Evolutionary conservation across 2,797 vertebrate genomes (phyloP).

Genomic region (Adrianichthys oophorus): DNA sequence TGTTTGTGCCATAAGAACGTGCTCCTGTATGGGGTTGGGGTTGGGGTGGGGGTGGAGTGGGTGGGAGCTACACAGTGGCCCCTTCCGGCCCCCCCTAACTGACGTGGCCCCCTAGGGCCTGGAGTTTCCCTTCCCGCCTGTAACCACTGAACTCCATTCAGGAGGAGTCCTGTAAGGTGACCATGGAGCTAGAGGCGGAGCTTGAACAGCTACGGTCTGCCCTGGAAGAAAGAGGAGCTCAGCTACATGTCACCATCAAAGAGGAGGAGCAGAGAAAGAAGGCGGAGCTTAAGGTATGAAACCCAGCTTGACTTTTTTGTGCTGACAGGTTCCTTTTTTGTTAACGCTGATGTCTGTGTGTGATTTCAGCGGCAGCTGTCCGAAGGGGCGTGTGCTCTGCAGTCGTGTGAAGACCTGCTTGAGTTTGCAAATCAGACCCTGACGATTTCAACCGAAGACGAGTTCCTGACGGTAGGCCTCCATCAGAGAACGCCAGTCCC

Average conservation of each 20-base stretch:
- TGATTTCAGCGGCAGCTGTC: slow-evolving; percentile 31
- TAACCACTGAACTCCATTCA: slow-evolving; percentile 50
- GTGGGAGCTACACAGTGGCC: too few relatives aligned
- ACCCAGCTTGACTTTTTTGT: neutral
- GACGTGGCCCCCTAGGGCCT: too few relatives aligned
- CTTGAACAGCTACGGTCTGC: slow-evolving; percentile 68
- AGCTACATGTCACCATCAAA: slow-evolving; percentile 34
- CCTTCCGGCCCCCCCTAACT: too few relatives aligned
- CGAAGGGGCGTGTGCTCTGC: slow-evolving; percentile 40
- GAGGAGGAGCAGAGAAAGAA: slow-evolving; percentile 53
- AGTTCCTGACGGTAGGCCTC: slow-evolving; percentile 45
- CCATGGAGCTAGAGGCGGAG: slow-evolving; percentile 88
- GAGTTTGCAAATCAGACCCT: slow-evolving; percentile 47
- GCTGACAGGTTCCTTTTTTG: neutral
- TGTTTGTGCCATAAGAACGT: too few relatives aligned
- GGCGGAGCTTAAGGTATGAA: slow-evolving; percentile 49
- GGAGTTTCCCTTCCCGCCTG: too few relatives aligned
- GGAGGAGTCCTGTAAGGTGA: slow-evolving; percentile 85
- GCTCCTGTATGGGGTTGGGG: too few relatives aligned
- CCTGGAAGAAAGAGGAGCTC: slow-evolving; percentile 41
- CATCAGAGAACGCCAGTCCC: neutral
- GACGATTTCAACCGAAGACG: slow-evolving; percentile 41
- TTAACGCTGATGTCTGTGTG: neutral
- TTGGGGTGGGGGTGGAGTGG: too few relatives aligned
- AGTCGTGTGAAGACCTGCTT: slow-evolving; percentile 49